Conservation (phyloP, 2,113 vertebrate species). For the Garra rufa region DNA sequence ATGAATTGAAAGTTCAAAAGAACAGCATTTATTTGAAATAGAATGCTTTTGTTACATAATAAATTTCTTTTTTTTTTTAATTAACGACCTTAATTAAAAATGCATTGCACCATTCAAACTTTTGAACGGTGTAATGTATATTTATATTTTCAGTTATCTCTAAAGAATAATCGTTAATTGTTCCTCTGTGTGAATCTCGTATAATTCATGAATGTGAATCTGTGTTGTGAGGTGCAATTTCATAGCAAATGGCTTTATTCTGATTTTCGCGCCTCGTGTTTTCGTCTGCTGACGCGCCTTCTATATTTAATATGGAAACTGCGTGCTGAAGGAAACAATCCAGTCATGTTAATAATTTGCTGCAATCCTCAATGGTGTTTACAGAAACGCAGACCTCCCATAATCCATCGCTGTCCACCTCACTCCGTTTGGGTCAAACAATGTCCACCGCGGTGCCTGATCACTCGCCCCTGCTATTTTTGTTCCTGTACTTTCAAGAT, state of each 20-base stretch:
- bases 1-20: too few relatives aligned
- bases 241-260: not conserved
- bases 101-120: too few relatives aligned
- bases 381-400: slow-evolving; percentile 52
- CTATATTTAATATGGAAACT: slow-evolving; percentile 30
- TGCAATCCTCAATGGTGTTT: slow-evolving; percentile 40
- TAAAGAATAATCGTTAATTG: not conserved
- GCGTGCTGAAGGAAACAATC: slow-evolving; percentile 46
- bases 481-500: slow-evolving; percentile 79
- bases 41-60: too few relatives aligned
- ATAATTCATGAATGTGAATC: not conserved
- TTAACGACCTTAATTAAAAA: too few relatives aligned
- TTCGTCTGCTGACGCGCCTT: not conserved
- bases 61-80: not conserved
- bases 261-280: not conserved
- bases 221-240: not conserved
- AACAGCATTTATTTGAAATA: too few relatives aligned
- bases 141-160: not conserved
- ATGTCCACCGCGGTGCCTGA: slow-evolving; percentile 43
- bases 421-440: slow-evolving; percentile 36
- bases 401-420: slow-evolving; percentile 41
- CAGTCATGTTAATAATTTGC: slow-evolving; percentile 30
- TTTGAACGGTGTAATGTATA: not conserved
- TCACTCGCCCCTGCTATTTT: slow-evolving; percentile 80
- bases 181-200: not conserved